phyloP scores from a whole-genome alignment of 2,888 invertebrate genomes.

The Oscheius sp. region DNA sequence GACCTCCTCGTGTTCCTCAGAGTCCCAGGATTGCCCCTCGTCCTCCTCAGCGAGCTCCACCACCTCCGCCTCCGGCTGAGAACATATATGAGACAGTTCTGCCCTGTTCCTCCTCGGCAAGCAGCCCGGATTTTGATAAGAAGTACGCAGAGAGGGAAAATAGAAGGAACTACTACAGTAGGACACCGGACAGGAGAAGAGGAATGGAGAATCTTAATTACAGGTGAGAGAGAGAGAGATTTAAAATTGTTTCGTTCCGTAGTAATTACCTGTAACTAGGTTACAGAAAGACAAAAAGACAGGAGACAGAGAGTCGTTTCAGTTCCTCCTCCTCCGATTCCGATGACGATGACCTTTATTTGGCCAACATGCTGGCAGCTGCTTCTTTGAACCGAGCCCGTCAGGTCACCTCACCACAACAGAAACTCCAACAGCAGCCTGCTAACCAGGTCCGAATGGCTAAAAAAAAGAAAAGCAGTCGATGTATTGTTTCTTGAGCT shows the following conservation, averaged over 20 bases:
- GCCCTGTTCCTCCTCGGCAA: conserved; percentile 44
- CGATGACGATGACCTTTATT: conserved; percentile 56
- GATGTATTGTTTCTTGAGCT: conserved; percentile 37
- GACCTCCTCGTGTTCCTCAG: conserved; percentile 24
- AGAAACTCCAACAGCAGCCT: conserved; percentile 17
- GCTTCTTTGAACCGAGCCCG: conserved; percentile 44
- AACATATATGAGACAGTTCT: conserved; percentile 70
- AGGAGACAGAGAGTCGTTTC: background rate
- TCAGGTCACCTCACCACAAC: conserved; percentile 12
- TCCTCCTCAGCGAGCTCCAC: conserved; percentile 49
- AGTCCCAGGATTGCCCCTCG: conserved; percentile 37
- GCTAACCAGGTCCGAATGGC: conserved; percentile 21
- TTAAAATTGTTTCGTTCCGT: background rate
- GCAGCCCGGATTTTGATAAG: conserved; percentile 49
- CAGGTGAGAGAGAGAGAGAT: background rate
- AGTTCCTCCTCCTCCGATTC: conserved; percentile 50
- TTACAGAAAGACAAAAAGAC: too few species aligned
- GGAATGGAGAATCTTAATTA: conserved; percentile 10
- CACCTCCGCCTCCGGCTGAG: conserved; percentile 57
- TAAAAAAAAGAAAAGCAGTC: conserved; percentile 39
- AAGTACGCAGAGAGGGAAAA: conserved; percentile 33
- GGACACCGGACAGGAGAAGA: conserved; percentile 47
- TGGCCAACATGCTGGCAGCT: conserved; percentile 48
- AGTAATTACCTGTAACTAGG: too few species aligned
- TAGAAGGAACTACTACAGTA: conserved; percentile 48